Evolutionary conservation across 2,113 vertebrate species (phyloP).

Genomic region (Meleagris gallopavo): DNA sequence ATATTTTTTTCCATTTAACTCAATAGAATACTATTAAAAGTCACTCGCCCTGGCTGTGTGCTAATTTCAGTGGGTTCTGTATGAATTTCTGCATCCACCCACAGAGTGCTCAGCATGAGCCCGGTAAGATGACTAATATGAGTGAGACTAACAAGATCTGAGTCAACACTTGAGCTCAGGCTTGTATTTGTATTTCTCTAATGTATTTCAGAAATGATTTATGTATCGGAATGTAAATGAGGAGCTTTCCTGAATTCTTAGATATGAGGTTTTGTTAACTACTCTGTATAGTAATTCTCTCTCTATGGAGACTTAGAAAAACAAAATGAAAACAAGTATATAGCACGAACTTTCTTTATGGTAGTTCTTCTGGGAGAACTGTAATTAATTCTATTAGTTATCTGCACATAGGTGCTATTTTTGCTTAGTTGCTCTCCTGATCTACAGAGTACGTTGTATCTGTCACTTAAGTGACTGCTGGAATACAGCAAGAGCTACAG

Average conservation of each 20-base stretch:
- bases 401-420: neutral
- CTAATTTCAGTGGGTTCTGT: neutral
- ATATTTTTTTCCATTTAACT: neutral
- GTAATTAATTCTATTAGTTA: neutral
- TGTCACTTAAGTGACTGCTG: neutral
- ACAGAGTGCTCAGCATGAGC: neutral
- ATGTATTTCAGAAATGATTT: neutral
- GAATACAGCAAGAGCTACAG: neutral
- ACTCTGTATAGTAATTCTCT: neutral
- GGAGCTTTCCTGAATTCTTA: neutral
- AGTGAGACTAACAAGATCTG: neutral
- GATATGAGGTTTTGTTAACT: neutral
- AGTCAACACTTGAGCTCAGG: slow-evolving; percentile 32
- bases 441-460: neutral
- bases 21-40: neutral
- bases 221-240: neutral
- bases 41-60: neutral
- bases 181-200: neutral
- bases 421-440: neutral
- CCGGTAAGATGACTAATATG: slow-evolving; percentile 36
- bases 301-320: neutral
- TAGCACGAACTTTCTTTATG: neutral
- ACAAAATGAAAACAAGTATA: neutral
- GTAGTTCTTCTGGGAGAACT: neutral
- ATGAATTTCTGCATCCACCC: neutral